Conservation (phyloP, 2,113 vertebrate genomes). For the Chloebia gouldiae region DNA sequence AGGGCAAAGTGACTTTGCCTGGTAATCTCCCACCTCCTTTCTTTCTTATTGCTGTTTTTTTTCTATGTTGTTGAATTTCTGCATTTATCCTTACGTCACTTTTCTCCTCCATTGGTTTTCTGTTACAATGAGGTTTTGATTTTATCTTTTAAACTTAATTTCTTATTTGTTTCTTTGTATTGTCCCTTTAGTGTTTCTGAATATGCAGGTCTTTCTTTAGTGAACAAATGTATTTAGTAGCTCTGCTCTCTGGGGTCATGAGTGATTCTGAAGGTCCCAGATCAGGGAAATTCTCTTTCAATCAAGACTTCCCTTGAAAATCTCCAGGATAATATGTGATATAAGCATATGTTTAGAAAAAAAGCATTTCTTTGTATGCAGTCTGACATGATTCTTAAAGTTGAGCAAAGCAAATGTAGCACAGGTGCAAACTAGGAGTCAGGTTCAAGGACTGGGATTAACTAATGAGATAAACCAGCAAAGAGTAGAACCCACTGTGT, state of each 20-base stretch:
- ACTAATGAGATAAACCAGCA: neutral
- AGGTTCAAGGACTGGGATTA: neutral
- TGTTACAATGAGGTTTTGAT: neutral
- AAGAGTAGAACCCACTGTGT: neutral
- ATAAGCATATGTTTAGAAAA: neutral
- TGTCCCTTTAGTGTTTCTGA: neutral
- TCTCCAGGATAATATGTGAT: neutral
- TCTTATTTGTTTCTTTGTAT: neutral
- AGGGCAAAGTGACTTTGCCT: constrained; percentile 38
- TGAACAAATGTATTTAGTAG: neutral
- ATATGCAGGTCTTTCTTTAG: neutral
- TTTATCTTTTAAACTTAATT: neutral
- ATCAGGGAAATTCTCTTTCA: neutral
- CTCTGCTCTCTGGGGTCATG: neutral
- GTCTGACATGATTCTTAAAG: neutral
- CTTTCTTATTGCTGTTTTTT: neutral
- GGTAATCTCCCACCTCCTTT: neutral
- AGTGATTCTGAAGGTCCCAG: neutral
- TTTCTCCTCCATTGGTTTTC: neutral
- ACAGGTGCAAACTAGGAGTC: neutral
- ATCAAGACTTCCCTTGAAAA: neutral
- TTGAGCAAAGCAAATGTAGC: neutral
- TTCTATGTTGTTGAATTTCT: neutral
- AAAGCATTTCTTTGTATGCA: neutral
- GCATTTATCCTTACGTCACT: neutral